Conservation (phyloP, 2,113 vertebrate species). For the Crotalus horridus region DNA sequence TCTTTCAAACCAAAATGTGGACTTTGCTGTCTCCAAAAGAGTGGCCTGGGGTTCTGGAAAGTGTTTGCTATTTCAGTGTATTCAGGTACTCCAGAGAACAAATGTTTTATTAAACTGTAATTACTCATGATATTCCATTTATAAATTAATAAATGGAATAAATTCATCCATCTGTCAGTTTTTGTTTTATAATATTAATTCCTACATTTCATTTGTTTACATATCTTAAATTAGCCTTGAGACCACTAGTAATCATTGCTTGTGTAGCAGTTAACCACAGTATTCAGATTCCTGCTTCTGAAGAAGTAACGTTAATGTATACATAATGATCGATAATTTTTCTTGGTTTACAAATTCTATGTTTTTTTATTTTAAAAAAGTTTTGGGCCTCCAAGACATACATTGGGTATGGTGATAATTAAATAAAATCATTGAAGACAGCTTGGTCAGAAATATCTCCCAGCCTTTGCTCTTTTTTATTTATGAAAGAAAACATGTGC, state of each 20-base stretch:
- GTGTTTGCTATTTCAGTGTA: background rate
- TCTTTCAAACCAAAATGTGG: too few species aligned
- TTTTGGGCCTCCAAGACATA: background rate
- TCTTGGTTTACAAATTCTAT: background rate
- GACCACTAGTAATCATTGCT: background rate
- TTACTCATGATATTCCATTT: background rate
- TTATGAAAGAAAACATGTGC: background rate
- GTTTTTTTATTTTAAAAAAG: background rate
- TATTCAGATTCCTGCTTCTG: background rate
- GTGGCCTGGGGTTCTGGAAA: background rate
- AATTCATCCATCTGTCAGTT: background rate
- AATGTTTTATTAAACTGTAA: background rate
- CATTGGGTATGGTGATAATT: background rate
- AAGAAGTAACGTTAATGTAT: background rate
- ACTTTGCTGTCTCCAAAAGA: too few species aligned
- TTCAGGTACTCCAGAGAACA: background rate
- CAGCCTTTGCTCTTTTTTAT: background rate
- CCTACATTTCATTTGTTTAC: background rate
- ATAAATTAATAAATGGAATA: background rate
- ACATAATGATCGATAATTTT: background rate
- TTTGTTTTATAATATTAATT: background rate
- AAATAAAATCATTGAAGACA: background rate
- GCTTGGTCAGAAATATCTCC: background rate
- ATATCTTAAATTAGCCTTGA: background rate
- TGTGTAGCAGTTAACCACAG: background rate